Conservation (phyloP, 2,113 vertebrate species). For the Aythya baeri region DNA sequence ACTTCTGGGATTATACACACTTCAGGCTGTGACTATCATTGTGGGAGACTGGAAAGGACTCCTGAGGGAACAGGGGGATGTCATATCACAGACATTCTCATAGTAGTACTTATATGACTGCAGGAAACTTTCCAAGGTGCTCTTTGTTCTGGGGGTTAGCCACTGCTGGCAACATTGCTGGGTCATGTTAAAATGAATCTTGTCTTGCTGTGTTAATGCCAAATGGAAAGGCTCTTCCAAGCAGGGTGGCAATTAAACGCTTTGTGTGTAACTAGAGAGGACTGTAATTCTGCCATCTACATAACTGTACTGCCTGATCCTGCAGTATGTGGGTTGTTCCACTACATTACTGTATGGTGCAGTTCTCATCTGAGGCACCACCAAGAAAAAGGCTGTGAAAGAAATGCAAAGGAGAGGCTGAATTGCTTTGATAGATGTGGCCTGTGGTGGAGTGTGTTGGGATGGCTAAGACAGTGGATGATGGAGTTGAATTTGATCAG, state of each 20-base stretch:
- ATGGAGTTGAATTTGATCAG: background rate
- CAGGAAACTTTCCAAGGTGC: background rate
- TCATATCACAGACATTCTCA: background rate
- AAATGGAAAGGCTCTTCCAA: background rate
- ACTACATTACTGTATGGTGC: background rate
- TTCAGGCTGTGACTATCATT: background rate
- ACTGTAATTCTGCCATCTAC: background rate
- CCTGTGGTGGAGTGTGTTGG: background rate
- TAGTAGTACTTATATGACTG: background rate
- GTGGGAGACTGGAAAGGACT: background rate
- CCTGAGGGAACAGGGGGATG: background rate
- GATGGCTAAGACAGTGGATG: background rate
- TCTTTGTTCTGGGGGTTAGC: background rate
- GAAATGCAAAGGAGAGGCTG: background rate
- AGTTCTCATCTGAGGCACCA: background rate
- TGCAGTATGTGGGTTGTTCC: background rate
- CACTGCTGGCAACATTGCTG: background rate
- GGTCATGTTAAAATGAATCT: background rate
- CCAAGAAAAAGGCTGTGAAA: background rate
- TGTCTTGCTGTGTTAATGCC: background rate
- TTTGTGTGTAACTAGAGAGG: background rate
- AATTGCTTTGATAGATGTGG: background rate
- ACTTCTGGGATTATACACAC: background rate
- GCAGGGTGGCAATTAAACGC: background rate
- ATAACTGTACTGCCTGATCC: background rate